A percentile compares a stretch with the other conserved stretches of the same genome.
These are phyloP conservation scores for Passer montanus DNA, from an alignment of 2,113 vertebrate species.

Conservation along the genomic window DNA sequence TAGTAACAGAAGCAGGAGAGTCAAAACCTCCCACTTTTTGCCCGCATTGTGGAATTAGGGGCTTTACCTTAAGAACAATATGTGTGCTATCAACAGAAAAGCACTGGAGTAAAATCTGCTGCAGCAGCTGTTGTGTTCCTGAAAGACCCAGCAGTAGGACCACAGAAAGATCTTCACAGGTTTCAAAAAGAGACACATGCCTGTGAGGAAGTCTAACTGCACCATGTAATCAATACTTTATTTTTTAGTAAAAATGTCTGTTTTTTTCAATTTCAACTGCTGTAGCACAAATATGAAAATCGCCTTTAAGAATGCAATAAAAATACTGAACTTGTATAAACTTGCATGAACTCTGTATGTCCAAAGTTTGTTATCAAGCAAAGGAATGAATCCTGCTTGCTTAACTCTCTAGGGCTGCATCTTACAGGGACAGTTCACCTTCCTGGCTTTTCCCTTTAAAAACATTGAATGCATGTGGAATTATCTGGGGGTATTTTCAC, in stretches of 20 bases:
- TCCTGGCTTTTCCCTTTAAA: background rate
- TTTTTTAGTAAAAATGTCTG: background rate
- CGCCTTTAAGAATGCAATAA: background rate
- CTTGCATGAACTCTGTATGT: background rate
- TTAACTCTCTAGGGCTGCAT: background rate
- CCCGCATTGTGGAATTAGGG: rapidly evolving
- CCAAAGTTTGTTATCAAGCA: background rate
- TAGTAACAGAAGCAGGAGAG: background rate
- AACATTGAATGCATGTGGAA: background rate
- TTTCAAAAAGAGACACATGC: background rate
- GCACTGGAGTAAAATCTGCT: background rate
- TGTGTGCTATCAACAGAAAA: background rate
- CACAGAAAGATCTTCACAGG: background rate
- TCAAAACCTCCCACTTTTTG: background rate
- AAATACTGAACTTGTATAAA: background rate
- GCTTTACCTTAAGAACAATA: background rate
- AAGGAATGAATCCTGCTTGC: background rate
- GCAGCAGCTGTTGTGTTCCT: background rate
- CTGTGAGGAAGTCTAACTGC: background rate
- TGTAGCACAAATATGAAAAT: background rate
- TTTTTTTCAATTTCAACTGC: background rate
- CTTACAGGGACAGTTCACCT: background rate
- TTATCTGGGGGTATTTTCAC: background rate
- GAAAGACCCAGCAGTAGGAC: background rate
- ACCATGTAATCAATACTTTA: background rate